These are phyloP conservation scores for Andrena dorsata DNA, from an alignment of 2,888 invertebrate species.

Conservation along the genomic window DNA sequence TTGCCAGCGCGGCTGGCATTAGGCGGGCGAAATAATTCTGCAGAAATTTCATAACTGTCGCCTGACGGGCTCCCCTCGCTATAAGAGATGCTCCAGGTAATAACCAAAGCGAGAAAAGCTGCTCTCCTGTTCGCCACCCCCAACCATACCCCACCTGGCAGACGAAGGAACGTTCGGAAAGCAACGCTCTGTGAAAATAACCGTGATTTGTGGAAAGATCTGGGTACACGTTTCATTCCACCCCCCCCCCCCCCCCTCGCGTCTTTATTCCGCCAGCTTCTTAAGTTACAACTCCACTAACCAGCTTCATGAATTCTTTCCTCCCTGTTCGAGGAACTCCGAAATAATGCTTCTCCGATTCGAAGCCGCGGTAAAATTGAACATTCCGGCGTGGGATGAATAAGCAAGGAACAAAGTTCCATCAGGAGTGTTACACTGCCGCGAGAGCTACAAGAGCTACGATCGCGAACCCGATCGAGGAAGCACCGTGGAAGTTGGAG, in stretches of 20 bases:
- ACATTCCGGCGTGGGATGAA: too few species aligned
- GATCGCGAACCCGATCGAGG: not conserved
- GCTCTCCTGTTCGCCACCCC: conserved; percentile 55
- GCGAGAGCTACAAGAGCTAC: too few species aligned
- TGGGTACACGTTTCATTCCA: conserved; percentile 45
- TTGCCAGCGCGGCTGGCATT: conserved; percentile 72
- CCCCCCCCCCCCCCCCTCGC: not conserved
- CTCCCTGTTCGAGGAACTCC: not conserved
- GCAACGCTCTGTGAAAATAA: conserved; percentile 40
- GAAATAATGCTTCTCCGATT: too few species aligned
- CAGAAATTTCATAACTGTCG: conserved; percentile 85
- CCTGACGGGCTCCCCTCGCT: conserved; percentile 59
- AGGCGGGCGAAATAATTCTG: conserved; percentile 82
- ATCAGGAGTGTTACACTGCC: too few species aligned
- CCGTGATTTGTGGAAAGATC: conserved; percentile 65
- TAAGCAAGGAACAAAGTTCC: too few species aligned
- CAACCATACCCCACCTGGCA: not conserved
- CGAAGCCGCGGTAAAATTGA: too few species aligned
- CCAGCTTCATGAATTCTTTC: not conserved
- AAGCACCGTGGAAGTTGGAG: conserved; percentile 5
- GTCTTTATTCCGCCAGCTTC: conserved; percentile 23
- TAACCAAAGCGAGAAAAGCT: conserved; percentile 73
- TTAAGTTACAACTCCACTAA: conserved; percentile 10
- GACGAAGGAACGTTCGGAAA: conserved; percentile 47
- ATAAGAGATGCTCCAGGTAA: conserved; percentile 73